These are phyloP conservation scores for Chorisops tibialis DNA, from an alignment of 2,888 invertebrate species.

Conservation along the genomic window DNA sequence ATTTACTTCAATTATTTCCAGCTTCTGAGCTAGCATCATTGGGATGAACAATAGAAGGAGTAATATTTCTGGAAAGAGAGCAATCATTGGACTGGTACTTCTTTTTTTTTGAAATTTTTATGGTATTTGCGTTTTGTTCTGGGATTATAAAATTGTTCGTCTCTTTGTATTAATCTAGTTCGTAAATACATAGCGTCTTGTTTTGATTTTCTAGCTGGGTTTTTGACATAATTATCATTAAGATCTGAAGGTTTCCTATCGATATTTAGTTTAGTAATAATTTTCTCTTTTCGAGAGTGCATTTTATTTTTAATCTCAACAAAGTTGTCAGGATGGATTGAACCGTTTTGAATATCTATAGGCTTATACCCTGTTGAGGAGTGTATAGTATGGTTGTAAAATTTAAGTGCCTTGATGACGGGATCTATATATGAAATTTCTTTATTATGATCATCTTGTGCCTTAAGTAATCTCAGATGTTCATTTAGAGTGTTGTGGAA, in stretches of 20 bases:
- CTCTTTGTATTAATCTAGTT: background rate
- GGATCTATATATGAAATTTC: background rate
- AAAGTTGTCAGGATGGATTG: too few species aligned
- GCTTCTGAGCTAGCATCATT: background rate
- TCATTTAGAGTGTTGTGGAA: too few species aligned
- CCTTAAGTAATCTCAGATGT: too few species aligned
- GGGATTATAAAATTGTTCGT: background rate
- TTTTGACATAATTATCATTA: background rate
- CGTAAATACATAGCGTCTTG: background rate
- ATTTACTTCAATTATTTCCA: background rate
- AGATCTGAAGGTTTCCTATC: background rate
- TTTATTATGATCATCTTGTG: background rate
- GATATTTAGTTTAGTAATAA: background rate
- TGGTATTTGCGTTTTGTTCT: background rate
- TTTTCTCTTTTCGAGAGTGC: too few species aligned
- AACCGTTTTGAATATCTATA: too few species aligned
- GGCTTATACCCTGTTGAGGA: background rate
- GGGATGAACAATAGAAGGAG: background rate
- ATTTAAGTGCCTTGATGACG: background rate
- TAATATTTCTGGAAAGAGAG: background rate
- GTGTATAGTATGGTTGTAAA: conserved; percentile 2
- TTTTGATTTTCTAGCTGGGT: background rate
- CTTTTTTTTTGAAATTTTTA: too few species aligned
- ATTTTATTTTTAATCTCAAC: too few species aligned
- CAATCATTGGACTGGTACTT: background rate